phyloP scores from a whole-genome alignment of 2,113 vertebrate species.

The Colinus virginianus region DNA sequence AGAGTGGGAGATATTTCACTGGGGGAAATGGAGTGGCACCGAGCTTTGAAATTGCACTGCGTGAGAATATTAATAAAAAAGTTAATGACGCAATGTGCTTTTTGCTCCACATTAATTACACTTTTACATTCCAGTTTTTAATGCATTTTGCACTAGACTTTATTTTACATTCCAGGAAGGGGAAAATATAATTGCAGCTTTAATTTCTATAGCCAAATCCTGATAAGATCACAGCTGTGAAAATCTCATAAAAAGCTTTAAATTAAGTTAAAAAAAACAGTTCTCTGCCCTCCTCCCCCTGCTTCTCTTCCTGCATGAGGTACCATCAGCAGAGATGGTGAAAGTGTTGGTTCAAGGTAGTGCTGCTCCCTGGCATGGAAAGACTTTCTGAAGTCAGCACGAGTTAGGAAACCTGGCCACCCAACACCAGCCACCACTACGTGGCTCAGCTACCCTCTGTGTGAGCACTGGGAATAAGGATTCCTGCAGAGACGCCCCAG shows the following conservation, averaged over 20 bases:
- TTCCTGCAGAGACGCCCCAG: neutral
- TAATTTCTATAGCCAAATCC: slow-evolving; percentile 78
- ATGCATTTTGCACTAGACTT: slow-evolving; percentile 79
- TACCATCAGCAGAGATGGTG: neutral
- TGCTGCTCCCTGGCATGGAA: rapidly evolving
- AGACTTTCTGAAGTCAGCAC: neutral
- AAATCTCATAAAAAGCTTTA: slow-evolving; percentile 80
- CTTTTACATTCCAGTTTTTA: slow-evolving; percentile 78
- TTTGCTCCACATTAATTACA: slow-evolving; percentile 81
- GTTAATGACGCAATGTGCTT: slow-evolving; percentile 81
- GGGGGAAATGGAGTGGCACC: slow-evolving; percentile 79
- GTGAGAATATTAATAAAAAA: slow-evolving; percentile 81
- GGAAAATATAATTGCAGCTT: slow-evolving; percentile 78
- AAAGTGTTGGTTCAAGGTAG: neutral
- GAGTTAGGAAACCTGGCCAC: rapidly evolving
- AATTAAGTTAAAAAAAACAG: slow-evolving; percentile 77
- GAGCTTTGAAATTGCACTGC: slow-evolving; percentile 78
- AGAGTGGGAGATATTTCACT: slow-evolving; percentile 78
- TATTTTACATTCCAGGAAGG: slow-evolving; percentile 78
- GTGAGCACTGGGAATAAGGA: neutral
- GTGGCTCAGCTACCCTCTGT: neutral
- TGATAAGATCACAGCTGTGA: slow-evolving; percentile 79
- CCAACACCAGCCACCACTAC: neutral
- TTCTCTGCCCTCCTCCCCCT: slow-evolving; percentile 62
- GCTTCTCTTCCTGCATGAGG: slow-evolving; percentile 46